Percentiles rank a stretch among this genome's conserved stretches.
These are phyloP conservation scores for Philotrypesis tridentata DNA, from an alignment of 1,140 invertebrate species.

Conservation along the genomic window DNA sequence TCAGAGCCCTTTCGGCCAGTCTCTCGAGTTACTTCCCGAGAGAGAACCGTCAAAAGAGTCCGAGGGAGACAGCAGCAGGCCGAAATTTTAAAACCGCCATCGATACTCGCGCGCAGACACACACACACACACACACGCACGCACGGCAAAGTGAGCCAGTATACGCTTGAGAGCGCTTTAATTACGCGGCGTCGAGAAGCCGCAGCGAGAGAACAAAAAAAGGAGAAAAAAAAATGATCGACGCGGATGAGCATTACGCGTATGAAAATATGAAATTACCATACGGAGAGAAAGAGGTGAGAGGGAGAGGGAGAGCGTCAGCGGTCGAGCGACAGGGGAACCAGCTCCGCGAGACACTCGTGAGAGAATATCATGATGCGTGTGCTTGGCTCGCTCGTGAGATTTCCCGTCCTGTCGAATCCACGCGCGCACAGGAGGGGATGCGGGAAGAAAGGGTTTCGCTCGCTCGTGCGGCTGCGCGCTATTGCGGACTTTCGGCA, in stretches of 20 bases:
- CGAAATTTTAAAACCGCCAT: background rate
- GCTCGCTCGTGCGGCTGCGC: too few relatives aligned
- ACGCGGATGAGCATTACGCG: background rate
- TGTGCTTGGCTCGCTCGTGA: slow-evolving; percentile 10
- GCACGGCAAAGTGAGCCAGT: background rate
- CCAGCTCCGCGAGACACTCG: slow-evolving; percentile 13
- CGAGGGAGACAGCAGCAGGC: too few relatives aligned
- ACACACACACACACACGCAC: too few relatives aligned
- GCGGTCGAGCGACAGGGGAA: background rate
- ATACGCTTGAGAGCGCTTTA: too few relatives aligned
- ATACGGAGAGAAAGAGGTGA: background rate
- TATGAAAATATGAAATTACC: slow-evolving; percentile 35
- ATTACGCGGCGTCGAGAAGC: background rate
- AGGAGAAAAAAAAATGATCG: slow-evolving; percentile 4
- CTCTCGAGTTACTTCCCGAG: background rate
- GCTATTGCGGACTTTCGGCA: background rate
- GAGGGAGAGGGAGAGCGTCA: background rate
- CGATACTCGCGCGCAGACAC: background rate
- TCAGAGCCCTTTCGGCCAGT: background rate
- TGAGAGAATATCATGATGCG: slow-evolving; percentile 32
- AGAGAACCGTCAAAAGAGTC: background rate
- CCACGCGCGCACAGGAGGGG: too few relatives aligned
- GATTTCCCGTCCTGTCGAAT: slow-evolving; percentile 29
- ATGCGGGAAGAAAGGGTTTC: slow-evolving; percentile 28
- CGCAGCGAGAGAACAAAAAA: background rate